Base-by-base conservation (phyloP, 2,888 invertebrate genomes). In the Volucella bombylans region DNA sequence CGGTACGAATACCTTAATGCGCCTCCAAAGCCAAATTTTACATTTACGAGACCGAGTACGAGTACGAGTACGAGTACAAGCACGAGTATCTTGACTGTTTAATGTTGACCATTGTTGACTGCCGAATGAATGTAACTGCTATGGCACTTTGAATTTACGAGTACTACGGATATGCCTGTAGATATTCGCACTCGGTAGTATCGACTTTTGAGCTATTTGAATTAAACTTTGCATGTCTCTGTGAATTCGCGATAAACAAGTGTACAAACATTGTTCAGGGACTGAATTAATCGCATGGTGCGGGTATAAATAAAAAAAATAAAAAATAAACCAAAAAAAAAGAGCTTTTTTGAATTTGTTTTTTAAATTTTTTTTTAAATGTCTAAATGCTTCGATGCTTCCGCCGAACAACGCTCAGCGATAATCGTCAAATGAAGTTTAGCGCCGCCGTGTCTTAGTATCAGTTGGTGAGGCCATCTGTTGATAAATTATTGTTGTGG, bases 391-490 rank as follows among this genome's bases (percentile, higher is more conserved):
- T 50, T 64, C 57, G 59, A 54, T 69, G 74, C 79, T 79, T 83
- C 79, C 82, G 83, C 49, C 71, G 83, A 71, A 65, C 31, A 31
- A 45, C 73, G 62, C 59, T 43, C 52, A 54, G 15, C 64, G 64
- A 83, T 79, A 47, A 69, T 67, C 74, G 80, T 71, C 69, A 68
- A 73, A 69, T 64, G 68, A 59, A 61, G 74, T 71, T 74, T 67
- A 71, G 80, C 74, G 83, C 74, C 71, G 69, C 61, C 61, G 76
- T 65, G 65, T 65, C 55, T 71, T 78, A 64, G 74, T 74, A 83
- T 73, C 69, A 55, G 45, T 57, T 50, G 31, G 67, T 61, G 68
- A 69, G 55, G 43, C 41, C 55, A 50, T 55, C 69, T 77, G 39
- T 38, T 45, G 15, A 54, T 41, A 50, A 31, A 65, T 55, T 54